Percentiles rank a stretch among this genome's conserved stretches.
Evolutionary conservation across 1,140 invertebrate species (phyloP).

Genomic region (Ptiloglossa arizonensis): DNA sequence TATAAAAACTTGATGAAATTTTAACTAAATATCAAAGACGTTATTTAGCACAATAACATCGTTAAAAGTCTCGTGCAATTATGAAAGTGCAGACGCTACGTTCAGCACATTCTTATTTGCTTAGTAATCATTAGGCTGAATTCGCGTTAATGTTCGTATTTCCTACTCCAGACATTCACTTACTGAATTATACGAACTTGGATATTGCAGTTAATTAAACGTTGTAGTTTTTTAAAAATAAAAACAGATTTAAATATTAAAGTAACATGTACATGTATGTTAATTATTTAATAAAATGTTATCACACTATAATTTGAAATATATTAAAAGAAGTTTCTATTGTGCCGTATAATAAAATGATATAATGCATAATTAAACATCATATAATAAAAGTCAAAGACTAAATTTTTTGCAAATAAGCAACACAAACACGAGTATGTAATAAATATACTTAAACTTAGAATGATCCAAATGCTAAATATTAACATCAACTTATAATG

Average conservation of each 20-base stretch:
- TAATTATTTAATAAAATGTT: background rate
- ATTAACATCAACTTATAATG: background rate
- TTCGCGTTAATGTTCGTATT: slow-evolving; percentile 12
- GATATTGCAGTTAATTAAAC: background rate
- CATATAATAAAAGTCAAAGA: background rate
- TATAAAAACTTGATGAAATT: background rate
- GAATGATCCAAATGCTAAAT: background rate
- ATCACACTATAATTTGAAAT: background rate
- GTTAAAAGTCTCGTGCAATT: slow-evolving; percentile 3
- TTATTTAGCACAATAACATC: background rate
- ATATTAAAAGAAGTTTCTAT: background rate
- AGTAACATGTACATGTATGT: background rate
- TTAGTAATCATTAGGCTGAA: slow-evolving; percentile 49
- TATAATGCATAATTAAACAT: background rate
- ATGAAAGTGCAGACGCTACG: slow-evolving; percentile 42
- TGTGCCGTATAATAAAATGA: background rate
- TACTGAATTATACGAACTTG: background rate
- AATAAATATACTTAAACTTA: background rate
- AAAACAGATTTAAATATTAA: slow-evolving; percentile 7
- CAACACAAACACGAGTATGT: background rate
- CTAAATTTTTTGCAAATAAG: background rate
- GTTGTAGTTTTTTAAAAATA: background rate
- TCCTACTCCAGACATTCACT: background rate
- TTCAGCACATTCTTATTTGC: slow-evolving; percentile 42
- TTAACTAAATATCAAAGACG: background rate